Conservation (phyloP, 2,888 invertebrate genomes). For the Leptopilina syphax region DNA sequence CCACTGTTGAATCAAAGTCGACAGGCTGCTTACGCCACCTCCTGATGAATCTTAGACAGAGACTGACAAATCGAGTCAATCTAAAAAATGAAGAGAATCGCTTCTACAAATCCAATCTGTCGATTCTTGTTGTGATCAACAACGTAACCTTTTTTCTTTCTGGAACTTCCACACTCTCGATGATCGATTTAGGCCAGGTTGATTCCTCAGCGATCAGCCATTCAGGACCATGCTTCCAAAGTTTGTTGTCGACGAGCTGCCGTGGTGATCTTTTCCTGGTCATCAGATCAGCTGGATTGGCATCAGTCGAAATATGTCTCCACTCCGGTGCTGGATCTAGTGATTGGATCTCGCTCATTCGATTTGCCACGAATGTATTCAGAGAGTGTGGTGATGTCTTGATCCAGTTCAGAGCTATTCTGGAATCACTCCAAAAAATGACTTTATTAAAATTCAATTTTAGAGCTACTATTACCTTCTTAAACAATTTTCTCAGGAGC, state of each 20-base stretch:
- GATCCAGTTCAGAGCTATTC: slow-evolving; percentile 55
- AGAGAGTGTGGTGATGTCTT: slow-evolving; percentile 39
- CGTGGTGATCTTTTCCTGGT: not conserved
- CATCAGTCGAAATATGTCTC: not conserved
- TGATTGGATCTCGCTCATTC: not conserved
- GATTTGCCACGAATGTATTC: slow-evolving; percentile 48
- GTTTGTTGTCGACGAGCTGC: not conserved
- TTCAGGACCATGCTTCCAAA: not conserved
- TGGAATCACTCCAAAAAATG: slow-evolving; percentile 57
- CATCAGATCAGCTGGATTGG: slow-evolving; percentile 1
- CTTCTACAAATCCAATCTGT: not conserved
- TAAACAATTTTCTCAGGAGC: slow-evolving; percentile 1
- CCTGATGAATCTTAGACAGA: too few relatives aligned
- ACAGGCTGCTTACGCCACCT: too few relatives aligned
- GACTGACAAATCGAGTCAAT: too few relatives aligned
- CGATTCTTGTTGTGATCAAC: not conserved
- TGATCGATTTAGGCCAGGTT: not conserved
- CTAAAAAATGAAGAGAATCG: too few relatives aligned
- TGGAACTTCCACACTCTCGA: not conserved
- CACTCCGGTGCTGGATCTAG: not conserved
- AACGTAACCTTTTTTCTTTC: not conserved
- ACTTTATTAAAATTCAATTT: not conserved
- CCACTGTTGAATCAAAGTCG: too few relatives aligned
- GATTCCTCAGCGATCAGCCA: not conserved
- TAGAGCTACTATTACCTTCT: slow-evolving; percentile 5